Conservation (phyloP, 2,888 invertebrate species). For the Gnatocerus cornutus region DNA sequence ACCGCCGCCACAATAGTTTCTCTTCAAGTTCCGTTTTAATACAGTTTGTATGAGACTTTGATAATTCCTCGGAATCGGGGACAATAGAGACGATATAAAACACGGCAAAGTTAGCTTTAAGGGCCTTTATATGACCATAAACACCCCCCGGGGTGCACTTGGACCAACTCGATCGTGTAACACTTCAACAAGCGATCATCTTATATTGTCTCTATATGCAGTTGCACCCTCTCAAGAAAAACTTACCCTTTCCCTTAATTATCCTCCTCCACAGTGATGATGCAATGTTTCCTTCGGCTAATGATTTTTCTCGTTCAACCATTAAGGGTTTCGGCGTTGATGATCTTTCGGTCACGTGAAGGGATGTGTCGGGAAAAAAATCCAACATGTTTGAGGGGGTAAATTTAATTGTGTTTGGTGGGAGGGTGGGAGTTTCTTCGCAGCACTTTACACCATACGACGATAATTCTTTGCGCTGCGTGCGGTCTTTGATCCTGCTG, state of each 20-base stretch:
- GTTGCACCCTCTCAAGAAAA: slow-evolving; percentile 18
- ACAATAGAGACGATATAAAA: slow-evolving; percentile 51
- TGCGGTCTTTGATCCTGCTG: slow-evolving; percentile 39
- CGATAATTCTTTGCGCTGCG: slow-evolving; percentile 32
- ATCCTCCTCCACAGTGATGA: slow-evolving; percentile 46
- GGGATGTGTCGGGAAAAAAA: slow-evolving; percentile 6
- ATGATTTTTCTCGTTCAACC: slow-evolving; percentile 56
- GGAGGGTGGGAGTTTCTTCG: slow-evolving; percentile 10
- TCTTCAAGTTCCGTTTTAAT: slow-evolving; percentile 36
- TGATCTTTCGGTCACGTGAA: slow-evolving; percentile 21
- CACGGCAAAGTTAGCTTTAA: slow-evolving; percentile 61
- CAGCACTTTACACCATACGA: slow-evolving; percentile 20
- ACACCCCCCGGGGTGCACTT: slow-evolving; percentile 63
- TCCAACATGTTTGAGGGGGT: slow-evolving; percentile 5
- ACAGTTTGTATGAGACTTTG: slow-evolving; percentile 46
- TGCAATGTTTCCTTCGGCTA: slow-evolving; percentile 53
- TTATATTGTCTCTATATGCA: slow-evolving; percentile 31
- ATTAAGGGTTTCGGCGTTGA: slow-evolving; percentile 31
- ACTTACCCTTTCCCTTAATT: slow-evolving; percentile 33
- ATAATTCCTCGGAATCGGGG: slow-evolving; percentile 41
- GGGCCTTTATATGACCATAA: slow-evolving; percentile 65
- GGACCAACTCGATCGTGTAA: slow-evolving; percentile 57
- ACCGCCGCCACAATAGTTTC: slow-evolving; percentile 41
- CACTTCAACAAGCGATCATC: slow-evolving; percentile 50
- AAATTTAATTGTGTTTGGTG: slow-evolving; percentile 19